Conservation (phyloP, 2,888 invertebrate species). For the Lacanobia oleracea region DNA sequence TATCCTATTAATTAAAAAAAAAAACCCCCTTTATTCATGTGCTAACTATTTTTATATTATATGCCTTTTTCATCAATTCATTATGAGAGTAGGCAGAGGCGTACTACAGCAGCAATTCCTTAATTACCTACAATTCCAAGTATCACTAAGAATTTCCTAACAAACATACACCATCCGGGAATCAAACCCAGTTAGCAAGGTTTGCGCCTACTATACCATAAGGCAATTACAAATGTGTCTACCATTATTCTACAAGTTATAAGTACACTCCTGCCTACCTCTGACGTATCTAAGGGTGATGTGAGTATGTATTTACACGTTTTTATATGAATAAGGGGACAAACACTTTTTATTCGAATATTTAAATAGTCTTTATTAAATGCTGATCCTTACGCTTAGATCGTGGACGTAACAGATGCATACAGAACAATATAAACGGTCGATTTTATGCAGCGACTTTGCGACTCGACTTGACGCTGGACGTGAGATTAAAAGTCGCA, state of each 20-base stretch:
- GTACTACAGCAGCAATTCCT: not conserved
- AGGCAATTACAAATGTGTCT: not conserved
- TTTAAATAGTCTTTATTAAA: slow-evolving; percentile 41
- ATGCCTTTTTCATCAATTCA: not conserved
- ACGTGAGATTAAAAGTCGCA: not conserved
- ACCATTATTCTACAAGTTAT: not conserved
- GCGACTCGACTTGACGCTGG: not conserved
- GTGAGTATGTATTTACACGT: slow-evolving; percentile 35
- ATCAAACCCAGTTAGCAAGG: not conserved
- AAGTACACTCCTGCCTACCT: slow-evolving; percentile 27
- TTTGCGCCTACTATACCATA: not conserved
- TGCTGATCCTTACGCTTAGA: slow-evolving; percentile 41
- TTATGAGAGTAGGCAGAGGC: not conserved
- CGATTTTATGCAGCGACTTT: slow-evolving; percentile 2
- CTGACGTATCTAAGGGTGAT: slow-evolving; percentile 7
- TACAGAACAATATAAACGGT: slow-evolving; percentile 9
- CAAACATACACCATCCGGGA: not conserved
- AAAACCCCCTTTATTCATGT: slow-evolving; percentile 41
- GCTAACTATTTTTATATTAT: slow-evolving; percentile 12
- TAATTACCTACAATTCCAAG: not conserved
- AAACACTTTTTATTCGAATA: slow-evolving; percentile 36
- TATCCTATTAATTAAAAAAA: slow-evolving; percentile 22
- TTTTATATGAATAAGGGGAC: slow-evolving; percentile 32
- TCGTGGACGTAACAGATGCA: slow-evolving; percentile 32
- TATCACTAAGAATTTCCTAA: not conserved